Base-by-base conservation (phyloP, 2,113 vertebrate species). In the Scatophagus argus region DNA sequence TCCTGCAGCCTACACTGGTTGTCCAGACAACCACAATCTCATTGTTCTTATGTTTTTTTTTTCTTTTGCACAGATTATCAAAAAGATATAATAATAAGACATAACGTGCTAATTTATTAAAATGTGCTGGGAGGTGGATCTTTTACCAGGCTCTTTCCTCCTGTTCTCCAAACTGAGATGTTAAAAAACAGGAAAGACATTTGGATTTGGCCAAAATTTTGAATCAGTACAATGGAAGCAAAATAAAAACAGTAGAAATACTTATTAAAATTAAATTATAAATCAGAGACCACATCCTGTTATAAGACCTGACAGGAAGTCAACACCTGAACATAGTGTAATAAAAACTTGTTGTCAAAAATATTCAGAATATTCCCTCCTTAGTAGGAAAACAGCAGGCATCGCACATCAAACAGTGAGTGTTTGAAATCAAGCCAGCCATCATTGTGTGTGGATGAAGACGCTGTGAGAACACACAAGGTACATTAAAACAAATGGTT, bases 351-450 rank as follows among this genome's bases (percentile, higher is more conserved):
- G 13, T 46, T 66, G 43, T 82, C n/a, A 69, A 39, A 66, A 54
- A 55, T 46, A 44, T 43, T 66, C 70, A 38, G 44, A 66, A 74
- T 59, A 43, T 55, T 44, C 27, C 49, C 29, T 49, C 6, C 23
- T 64, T 34, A 66, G 62, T 38, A 55, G 17, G 39, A 23, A 64
- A 74, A 65, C 63, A 73, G 64, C 76, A 81, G 66, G 64, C 16
- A 3, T 34, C 29, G 60, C 72, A 79, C 70, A 87, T 87, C 55
- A 84, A 84, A 84, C 69, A 66, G 66, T 21, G 12, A 59, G 56
- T 1, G 52, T 39, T 38, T 87, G 55, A 91, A 82, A 77, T 68
- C 25, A 58, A 68, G 58, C 51, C 78, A 75, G 43, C 41, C 34
- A 27, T 71, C 59, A 41, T 23, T 17, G 66, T 76, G 77, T 78